Conservation (phyloP, 2,797 vertebrate genomes). For the Sebastes oblongus region DNA sequence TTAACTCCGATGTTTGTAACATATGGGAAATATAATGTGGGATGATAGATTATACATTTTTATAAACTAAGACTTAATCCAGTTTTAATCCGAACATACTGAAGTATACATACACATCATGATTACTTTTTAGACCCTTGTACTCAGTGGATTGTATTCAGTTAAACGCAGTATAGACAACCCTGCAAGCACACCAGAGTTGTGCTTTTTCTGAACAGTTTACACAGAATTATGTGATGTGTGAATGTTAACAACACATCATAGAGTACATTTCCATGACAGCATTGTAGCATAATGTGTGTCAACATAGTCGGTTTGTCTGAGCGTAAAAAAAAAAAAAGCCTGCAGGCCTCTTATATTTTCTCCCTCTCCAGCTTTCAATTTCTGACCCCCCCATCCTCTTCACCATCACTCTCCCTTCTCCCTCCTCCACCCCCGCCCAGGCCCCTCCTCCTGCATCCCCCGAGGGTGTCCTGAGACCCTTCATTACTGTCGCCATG, state of each 20-base stretch:
- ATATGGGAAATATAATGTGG: neutral
- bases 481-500: slow-evolving; percentile 87
- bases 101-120: neutral
- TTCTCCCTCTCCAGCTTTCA: slow-evolving; percentile 66
- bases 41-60: too few species aligned
- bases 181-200: slow-evolving; percentile 5
- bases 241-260: slow-evolving; percentile 67
- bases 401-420: slow-evolving; percentile 64
- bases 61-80: neutral
- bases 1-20: neutral
- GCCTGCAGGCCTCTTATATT: slow-evolving; percentile 67
- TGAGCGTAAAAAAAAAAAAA: slow-evolving; percentile 27
- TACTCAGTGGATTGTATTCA: neutral
- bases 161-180: slow-evolving; percentile 19
- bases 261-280: slow-evolving; percentile 62
- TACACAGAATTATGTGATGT: slow-evolving; percentile 53
- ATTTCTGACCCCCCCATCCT: slow-evolving; percentile 61
- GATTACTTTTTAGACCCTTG: neutral
- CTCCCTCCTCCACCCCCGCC: slow-evolving; percentile 49
- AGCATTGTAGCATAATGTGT: slow-evolving; percentile 66
- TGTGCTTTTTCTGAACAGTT: slow-evolving; percentile 40
- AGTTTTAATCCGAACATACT: neutral
- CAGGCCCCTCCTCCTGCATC: slow-evolving; percentile 59
- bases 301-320: slow-evolving; percentile 70
- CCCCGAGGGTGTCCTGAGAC: slow-evolving; percentile 83